phyloP scores from a whole-genome alignment of 2,888 invertebrate species.

The Neocrepidodera transversa region DNA sequence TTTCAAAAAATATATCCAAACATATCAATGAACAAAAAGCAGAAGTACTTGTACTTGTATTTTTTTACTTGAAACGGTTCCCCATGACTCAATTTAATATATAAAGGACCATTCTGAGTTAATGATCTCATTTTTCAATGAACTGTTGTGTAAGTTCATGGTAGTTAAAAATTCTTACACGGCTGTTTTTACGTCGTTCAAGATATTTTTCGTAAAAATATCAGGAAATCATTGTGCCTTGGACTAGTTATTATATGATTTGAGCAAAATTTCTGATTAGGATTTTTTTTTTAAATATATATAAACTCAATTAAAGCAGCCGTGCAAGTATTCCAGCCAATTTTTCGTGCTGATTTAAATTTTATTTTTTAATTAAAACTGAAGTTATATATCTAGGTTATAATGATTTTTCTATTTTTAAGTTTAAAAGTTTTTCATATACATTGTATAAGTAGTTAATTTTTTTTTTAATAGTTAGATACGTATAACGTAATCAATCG shows the following conservation, averaged over 20 bases:
- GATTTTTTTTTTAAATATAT: conserved; percentile 34
- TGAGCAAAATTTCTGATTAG: conserved; percentile 45
- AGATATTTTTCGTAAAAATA: conserved; percentile 43
- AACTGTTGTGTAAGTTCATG: conserved; percentile 18
- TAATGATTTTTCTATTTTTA: conserved; percentile 32
- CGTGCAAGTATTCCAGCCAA: conserved; percentile 10
- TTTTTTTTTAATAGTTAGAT: conserved; percentile 48
- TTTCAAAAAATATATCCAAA: background rate
- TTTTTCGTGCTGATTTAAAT: background rate
- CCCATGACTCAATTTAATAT: conserved; percentile 23
- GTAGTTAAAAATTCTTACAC: conserved; percentile 18
- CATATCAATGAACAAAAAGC: conserved; percentile 14
- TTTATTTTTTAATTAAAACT: conserved; percentile 18
- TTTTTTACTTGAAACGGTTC: conserved; percentile 33
- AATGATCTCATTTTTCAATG: conserved; percentile 39
- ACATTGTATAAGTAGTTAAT: conserved; percentile 48
- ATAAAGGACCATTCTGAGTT: conserved; percentile 33
- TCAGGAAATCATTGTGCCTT: conserved; percentile 55
- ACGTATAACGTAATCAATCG: conserved; percentile 49
- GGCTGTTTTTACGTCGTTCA: conserved; percentile 27
- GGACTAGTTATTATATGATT: conserved; percentile 47
- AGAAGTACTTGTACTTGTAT: background rate
- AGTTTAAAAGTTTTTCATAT: conserved; percentile 45
- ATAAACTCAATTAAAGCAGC: conserved; percentile 14
- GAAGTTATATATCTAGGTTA: conserved; percentile 27